These are phyloP conservation scores for Chionodraco myersi DNA, from an alignment of 2,113 vertebrate species.

Conservation along the genomic window DNA sequence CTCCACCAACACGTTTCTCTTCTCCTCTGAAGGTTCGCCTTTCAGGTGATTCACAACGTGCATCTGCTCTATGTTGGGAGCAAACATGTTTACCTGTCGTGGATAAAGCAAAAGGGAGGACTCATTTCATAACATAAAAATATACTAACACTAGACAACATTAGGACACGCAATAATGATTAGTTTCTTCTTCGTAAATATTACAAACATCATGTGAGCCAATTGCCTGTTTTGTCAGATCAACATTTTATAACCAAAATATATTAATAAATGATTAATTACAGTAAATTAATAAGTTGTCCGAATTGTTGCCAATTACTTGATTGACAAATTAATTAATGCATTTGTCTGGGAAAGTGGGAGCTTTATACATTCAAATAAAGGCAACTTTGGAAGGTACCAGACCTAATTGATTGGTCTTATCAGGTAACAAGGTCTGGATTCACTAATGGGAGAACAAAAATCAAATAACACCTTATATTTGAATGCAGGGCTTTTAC, in stretches of 20 bases:
- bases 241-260: neutral
- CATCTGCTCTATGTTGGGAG: slow-evolving; percentile 88
- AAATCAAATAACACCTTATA: too few species aligned
- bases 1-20: slow-evolving; percentile 86
- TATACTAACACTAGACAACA: neutral
- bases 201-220: neutral
- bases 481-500: too few species aligned
- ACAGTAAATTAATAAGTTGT: neutral
- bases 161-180: neutral
- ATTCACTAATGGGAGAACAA: too few species aligned
- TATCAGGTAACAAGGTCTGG: too few species aligned
- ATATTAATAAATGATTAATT: neutral
- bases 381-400: neutral
- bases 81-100: slow-evolving; percentile 88
- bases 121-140: neutral
- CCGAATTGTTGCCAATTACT: neutral
- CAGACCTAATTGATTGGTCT: too few species aligned
- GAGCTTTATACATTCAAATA: neutral
- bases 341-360: too few species aligned
- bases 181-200: neutral
- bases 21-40: slow-evolving; percentile 84
- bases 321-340: neutral
- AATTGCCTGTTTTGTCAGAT: neutral
- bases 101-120: neutral
- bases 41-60: slow-evolving; percentile 87